Conservation (phyloP, 2,113 vertebrate species). For the Python bivittatus region DNA sequence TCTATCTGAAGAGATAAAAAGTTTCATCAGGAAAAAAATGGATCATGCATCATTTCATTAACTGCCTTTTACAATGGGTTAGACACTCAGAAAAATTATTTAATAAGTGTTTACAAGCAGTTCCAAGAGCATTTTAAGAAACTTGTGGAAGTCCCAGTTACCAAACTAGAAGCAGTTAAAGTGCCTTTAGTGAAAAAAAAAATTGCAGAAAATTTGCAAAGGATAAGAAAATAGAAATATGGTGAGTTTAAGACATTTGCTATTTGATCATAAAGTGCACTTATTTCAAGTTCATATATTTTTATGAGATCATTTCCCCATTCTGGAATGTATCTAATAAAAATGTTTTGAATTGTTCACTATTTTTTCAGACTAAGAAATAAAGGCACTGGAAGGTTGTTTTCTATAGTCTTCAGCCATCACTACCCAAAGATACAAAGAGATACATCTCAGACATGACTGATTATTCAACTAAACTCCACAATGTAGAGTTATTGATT, state of each 20-base stretch:
- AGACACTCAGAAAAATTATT: slow-evolving; percentile 52
- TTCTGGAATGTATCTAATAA: background rate
- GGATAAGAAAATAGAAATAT: slow-evolving; percentile 34
- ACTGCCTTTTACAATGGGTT: slow-evolving; percentile 44
- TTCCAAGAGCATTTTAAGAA: slow-evolving; percentile 40
- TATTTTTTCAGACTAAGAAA: background rate
- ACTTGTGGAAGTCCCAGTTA: slow-evolving; percentile 2
- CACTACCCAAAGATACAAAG: background rate
- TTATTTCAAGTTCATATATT: slow-evolving; percentile 29
- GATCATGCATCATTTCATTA: slow-evolving; percentile 50
- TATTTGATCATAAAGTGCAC: background rate
- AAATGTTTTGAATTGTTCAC: background rate
- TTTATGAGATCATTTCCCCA: background rate
- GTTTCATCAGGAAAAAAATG: slow-evolving; percentile 49
- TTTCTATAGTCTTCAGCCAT: background rate
- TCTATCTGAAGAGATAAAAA: slow-evolving; percentile 59
- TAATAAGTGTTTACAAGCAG: slow-evolving; percentile 59
- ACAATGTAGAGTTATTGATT: background rate
- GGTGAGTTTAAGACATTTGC: background rate
- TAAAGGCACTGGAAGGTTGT: background rate
- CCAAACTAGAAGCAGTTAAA: slow-evolving; percentile 30
- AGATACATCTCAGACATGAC: too few relatives aligned
- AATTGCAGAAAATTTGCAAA: slow-evolving; percentile 20
- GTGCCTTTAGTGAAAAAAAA: slow-evolving; percentile 25
- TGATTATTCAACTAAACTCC: background rate